Conservation (phyloP, 1,140 invertebrate species). For the Dysdera silvatica region DNA sequence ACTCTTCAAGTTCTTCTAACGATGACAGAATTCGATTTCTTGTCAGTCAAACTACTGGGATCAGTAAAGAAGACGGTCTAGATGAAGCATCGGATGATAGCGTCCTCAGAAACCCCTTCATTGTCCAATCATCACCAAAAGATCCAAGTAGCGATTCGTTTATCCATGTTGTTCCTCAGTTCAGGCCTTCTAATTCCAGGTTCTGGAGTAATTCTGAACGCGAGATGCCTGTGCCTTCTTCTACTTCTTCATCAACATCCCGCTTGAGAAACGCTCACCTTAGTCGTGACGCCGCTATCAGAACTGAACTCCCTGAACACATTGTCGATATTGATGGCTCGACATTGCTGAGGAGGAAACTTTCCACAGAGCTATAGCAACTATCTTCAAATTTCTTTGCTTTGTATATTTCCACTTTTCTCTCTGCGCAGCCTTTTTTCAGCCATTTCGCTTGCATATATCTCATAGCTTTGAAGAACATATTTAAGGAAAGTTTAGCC, state of each 20-base stretch:
- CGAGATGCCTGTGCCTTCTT: conserved; percentile 14
- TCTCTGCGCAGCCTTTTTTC: too few relatives aligned
- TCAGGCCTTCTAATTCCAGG: neutral
- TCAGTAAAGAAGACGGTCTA: conserved; percentile 9
- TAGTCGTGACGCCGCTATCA: conserved; percentile 17
- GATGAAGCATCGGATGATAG: conserved; percentile 26
- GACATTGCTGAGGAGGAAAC: conserved; percentile 22
- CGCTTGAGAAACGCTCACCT: conserved; percentile 11
- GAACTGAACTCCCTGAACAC: conserved; percentile 15
- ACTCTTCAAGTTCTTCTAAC: conserved; percentile 27
- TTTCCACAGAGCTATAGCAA: conserved; percentile 30
- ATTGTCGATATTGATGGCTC: conserved; percentile 29
- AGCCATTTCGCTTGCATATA: too few relatives aligned
- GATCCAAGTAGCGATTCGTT: too few relatives aligned
- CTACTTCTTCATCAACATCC: neutral
- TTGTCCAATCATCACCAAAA: too few relatives aligned
- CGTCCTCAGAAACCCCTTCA: conserved; percentile 19
- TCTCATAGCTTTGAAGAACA: too few relatives aligned
- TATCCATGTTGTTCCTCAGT: too few relatives aligned
- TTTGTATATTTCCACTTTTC: too few relatives aligned
- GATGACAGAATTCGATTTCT: conserved; percentile 28
- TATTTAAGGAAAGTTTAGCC: too few relatives aligned
- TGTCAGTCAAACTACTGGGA: conserved; percentile 2
- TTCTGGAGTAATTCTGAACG: conserved; percentile 12
- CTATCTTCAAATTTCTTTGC: too few relatives aligned